Evolutionary conservation across 2,113 vertebrate species (phyloP).

Genomic region (Centropristis striata): DNA sequence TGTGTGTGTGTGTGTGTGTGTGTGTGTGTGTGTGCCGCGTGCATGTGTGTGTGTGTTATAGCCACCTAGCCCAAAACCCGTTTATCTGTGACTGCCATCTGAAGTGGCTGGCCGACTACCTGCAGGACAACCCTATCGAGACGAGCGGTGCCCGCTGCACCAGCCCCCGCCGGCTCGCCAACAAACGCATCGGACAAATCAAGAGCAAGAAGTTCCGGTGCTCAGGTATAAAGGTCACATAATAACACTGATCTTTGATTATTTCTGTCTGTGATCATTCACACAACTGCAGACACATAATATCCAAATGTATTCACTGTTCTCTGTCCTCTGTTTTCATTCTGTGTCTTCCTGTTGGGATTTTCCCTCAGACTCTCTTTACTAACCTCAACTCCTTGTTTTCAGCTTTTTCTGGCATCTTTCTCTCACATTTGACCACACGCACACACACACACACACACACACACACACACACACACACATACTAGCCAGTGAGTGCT

Average conservation of each 20-base stretch:
- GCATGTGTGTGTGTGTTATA: slow-evolving; percentile 69
- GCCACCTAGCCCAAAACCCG: slow-evolving; percentile 98
- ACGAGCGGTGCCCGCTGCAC: slow-evolving; percentile 98
- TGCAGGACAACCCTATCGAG: slow-evolving; percentile 99
- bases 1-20: slow-evolving; percentile 46
- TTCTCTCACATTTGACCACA: background rate
- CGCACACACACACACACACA: slow-evolving; percentile 18
- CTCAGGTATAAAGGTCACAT: slow-evolving; percentile 90
- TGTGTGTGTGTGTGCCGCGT: too few relatives aligned
- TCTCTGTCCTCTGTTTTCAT: slow-evolving; percentile 86
- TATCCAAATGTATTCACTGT: slow-evolving; percentile 20
- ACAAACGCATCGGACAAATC: slow-evolving; percentile 99
- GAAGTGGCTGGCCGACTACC: slow-evolving; percentile 99
- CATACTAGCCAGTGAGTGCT: background rate
- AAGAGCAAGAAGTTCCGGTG: slow-evolving; percentile 99
- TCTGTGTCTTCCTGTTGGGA: slow-evolving; percentile 87
- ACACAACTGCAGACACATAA: slow-evolving; percentile 3
- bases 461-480: slow-evolving; percentile 7
- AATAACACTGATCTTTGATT: background rate
- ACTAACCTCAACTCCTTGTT: slow-evolving; percentile 62
- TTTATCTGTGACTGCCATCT: slow-evolving; percentile 99
- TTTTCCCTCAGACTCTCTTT: slow-evolving; percentile 66
- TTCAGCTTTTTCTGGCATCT: slow-evolving; percentile 21
- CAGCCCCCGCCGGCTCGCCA: slow-evolving; percentile 97
- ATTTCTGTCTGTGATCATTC: background rate